Percentiles rank a stretch among this genome's conserved stretches.
phyloP scores from a whole-genome alignment of 2,888 invertebrate species.

The Folsomia candida region DNA sequence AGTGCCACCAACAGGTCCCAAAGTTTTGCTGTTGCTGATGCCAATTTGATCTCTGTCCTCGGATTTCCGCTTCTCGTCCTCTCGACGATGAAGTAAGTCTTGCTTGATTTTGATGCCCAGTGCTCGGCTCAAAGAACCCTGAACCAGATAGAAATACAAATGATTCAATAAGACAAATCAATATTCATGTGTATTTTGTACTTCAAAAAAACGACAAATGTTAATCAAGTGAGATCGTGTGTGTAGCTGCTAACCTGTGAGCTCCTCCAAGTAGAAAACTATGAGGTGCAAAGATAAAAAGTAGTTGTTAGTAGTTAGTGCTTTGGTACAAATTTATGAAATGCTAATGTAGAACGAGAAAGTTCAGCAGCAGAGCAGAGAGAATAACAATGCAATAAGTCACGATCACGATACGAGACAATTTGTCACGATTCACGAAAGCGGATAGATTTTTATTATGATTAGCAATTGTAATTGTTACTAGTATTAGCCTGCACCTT shows the following conservation, averaged over 20 bases:
- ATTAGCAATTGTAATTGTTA: constrained; percentile 12
- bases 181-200: too few relatives aligned
- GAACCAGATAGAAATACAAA: constrained; percentile 52
- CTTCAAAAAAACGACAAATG: too few relatives aligned
- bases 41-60: constrained; percentile 27
- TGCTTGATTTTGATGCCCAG: constrained; percentile 60
- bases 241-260: constrained; percentile 53
- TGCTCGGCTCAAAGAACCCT: constrained; percentile 73
- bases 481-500: constrained; percentile 53
- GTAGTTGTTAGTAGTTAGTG: constrained; percentile 29
- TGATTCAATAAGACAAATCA: too few relatives aligned
- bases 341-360: not conserved
- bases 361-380: constrained; percentile 1
- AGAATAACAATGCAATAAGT: not conserved
- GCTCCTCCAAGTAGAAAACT: constrained; percentile 56
- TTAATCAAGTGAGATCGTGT: too few relatives aligned
- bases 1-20: constrained; percentile 3
- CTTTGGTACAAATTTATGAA: not conserved
- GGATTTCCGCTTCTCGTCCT: constrained; percentile 43
- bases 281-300: constrained; percentile 26
- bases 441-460: constrained; percentile 19
- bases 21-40: not conserved
- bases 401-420: constrained; percentile 6
- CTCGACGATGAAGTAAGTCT: constrained; percentile 57
- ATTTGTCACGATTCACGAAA: constrained; percentile 10